Conservation (phyloP, 2,888 invertebrate species). For the Incurvaria masculella region DNA sequence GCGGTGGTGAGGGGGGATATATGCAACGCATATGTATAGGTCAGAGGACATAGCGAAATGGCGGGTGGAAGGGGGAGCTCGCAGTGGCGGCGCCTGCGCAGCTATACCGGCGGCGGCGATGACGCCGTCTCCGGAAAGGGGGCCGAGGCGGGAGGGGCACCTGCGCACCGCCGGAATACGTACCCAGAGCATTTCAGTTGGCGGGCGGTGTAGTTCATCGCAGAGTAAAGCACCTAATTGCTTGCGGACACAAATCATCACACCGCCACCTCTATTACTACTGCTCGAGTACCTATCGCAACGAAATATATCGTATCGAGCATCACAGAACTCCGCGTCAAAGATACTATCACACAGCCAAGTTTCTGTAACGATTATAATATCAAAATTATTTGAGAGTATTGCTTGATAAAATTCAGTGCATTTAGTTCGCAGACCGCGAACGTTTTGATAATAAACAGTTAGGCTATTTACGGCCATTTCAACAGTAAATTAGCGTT, state of each 20-base stretch:
- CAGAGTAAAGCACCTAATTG: not conserved
- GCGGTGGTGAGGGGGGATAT: not conserved
- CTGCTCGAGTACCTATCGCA: not conserved
- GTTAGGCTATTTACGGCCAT: not conserved
- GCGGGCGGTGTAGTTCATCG: not conserved
- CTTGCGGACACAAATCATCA: not conserved
- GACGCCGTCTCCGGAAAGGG: not conserved
- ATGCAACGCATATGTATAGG: not conserved
- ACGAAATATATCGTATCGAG: conserved; percentile 2
- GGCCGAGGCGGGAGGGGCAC: too few species aligned
- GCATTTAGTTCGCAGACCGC: not conserved
- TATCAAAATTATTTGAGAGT: not conserved
- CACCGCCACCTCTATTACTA: not conserved
- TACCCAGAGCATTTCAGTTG: not conserved
- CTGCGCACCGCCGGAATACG: too few species aligned
- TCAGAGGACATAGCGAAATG: not conserved
- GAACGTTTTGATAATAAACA: not conserved
- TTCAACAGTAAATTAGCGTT: too few species aligned
- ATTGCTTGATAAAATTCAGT: not conserved
- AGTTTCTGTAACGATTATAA: not conserved
- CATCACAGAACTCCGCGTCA: conserved; percentile 1
- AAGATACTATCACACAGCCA: not conserved
- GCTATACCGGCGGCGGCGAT: not conserved
- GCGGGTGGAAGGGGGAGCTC: not conserved
- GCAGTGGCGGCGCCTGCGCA: not conserved